Conservation (phyloP, 2,113 vertebrate species). For the Rhynchopsitta pachyrhyncha region DNA sequence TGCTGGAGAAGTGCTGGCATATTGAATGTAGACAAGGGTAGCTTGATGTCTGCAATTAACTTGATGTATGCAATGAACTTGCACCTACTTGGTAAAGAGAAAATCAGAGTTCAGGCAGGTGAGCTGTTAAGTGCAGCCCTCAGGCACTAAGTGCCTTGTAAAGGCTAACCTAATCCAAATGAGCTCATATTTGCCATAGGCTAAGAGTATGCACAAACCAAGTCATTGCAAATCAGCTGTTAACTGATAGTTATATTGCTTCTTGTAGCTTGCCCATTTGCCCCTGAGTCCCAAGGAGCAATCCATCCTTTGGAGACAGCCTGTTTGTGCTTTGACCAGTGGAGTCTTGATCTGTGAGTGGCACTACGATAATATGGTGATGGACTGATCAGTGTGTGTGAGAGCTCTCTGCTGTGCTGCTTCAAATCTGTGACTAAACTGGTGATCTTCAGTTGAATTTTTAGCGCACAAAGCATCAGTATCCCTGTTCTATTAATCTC, state of each 20-base stretch:
- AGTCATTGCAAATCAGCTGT: not conserved
- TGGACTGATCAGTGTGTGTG: not conserved
- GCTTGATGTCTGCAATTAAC: not conserved
- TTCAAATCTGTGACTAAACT: not conserved
- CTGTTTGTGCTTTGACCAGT: not conserved
- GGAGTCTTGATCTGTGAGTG: not conserved
- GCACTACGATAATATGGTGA: not conserved
- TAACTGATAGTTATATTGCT: not conserved
- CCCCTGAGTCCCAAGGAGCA: not conserved
- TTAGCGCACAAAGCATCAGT: not conserved
- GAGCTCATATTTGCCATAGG: not conserved
- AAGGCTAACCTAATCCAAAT: not conserved
- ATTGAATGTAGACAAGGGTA: not conserved
- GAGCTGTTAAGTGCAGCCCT: not conserved
- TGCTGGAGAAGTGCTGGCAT: not conserved
- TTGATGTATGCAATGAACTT: not conserved
- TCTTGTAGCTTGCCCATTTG: not conserved
- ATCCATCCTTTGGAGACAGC: not conserved
- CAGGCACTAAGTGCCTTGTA: not conserved
- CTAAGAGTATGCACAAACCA: not conserved
- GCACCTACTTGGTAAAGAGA: not conserved
- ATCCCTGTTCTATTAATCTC: not conserved
- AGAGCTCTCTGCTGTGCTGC: not conserved
- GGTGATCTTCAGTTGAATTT: not conserved
- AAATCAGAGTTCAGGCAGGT: not conserved